These are phyloP conservation scores for Piaya cayana DNA, from an alignment of 2,113 vertebrate genomes.

Conservation along the genomic window DNA sequence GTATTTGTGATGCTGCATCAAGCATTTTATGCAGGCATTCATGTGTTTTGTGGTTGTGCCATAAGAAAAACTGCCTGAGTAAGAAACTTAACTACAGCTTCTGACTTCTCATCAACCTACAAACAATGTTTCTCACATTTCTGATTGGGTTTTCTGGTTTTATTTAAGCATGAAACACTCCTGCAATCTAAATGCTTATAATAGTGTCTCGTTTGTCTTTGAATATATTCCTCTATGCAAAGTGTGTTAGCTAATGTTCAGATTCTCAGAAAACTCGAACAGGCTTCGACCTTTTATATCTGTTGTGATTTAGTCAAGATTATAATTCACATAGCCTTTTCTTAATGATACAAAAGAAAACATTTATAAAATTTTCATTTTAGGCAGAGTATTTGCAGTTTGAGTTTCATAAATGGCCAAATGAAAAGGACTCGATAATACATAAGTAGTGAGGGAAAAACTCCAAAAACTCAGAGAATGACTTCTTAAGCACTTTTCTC, in stretches of 20 bases:
- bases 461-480: neutral
- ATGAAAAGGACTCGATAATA: neutral
- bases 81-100: neutral
- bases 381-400: neutral
- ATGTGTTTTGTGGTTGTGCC: neutral
- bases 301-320: neutral
- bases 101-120: neutral
- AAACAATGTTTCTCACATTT: neutral
- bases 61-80: neutral
- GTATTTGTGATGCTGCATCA: neutral
- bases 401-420: neutral
- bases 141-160: neutral
- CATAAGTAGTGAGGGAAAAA: neutral
- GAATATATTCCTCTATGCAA: neutral
- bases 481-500: neutral
- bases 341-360: neutral
- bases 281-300: neutral
- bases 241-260: neutral
- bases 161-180: neutral
- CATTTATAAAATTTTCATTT: neutral
- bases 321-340: neutral
- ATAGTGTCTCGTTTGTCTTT: neutral
- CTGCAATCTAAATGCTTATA: neutral
- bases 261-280: neutral
- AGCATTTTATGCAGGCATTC: neutral